Evolutionary conservation across 1,140 invertebrate species (phyloP).

Genomic region (Drosophila sechellia): DNA sequence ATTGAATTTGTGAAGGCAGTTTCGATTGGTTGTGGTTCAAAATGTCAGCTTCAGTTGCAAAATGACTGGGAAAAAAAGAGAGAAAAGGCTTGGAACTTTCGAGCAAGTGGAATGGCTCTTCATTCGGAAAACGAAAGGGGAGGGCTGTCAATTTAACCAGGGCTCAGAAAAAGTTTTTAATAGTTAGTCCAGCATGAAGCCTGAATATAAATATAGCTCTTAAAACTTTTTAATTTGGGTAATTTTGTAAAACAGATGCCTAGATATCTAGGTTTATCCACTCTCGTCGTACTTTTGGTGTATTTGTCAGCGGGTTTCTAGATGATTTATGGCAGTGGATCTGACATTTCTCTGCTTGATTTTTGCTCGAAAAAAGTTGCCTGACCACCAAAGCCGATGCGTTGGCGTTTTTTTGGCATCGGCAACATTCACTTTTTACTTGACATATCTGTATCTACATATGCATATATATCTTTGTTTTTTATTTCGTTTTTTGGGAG

Average conservation of each 20-base stretch:
- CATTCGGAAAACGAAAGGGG: not conserved
- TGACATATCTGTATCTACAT: slow-evolving; percentile 22
- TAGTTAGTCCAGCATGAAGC: not conserved
- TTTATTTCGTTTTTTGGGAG: slow-evolving; percentile 25
- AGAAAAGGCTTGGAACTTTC: not conserved
- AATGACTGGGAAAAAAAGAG: not conserved
- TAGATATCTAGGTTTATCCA: slow-evolving; percentile 14
- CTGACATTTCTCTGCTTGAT: slow-evolving; percentile 39
- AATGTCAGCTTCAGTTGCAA: slow-evolving; percentile 43
- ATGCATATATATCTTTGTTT: slow-evolving; percentile 30
- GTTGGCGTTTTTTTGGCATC: slow-evolving; percentile 56
- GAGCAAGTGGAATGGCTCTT: slow-evolving; percentile 10
- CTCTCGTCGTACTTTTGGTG: slow-evolving; percentile 19
- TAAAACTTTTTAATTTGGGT: not conserved
- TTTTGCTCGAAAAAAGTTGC: slow-evolving; percentile 38
- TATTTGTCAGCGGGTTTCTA: slow-evolving; percentile 44
- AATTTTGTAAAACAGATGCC: too few species aligned
- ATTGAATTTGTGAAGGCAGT: slow-evolving; percentile 69
- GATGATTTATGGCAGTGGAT: slow-evolving; percentile 40
- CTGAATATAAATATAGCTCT: too few species aligned
- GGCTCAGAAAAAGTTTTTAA: slow-evolving; percentile 14
- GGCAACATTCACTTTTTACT: slow-evolving; percentile 63
- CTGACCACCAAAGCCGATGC: slow-evolving; percentile 36
- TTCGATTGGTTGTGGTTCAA: slow-evolving; percentile 33
- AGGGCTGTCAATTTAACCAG: not conserved